phyloP scores from a whole-genome alignment of 2,113 vertebrate species.

The Naja naja region DNA sequence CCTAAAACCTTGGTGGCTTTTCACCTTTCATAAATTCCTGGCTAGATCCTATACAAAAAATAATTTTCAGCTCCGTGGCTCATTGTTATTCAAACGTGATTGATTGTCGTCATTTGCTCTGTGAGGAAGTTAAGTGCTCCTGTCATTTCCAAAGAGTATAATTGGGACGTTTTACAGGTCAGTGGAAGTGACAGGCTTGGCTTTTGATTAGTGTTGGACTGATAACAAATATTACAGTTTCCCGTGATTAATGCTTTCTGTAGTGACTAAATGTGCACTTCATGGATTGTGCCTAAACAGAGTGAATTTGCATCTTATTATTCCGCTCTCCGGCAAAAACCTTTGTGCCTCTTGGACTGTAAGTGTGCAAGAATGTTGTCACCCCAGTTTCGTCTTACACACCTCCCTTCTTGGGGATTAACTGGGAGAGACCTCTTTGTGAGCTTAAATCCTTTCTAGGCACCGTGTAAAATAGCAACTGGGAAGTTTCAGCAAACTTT shows the following conservation, averaged over 20 bases:
- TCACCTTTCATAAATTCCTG: slow-evolving; percentile 95
- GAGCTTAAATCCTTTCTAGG: not conserved
- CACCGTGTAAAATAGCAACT: not conserved
- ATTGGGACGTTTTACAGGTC: slow-evolving; percentile 94
- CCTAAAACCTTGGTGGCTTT: slow-evolving; percentile 87
- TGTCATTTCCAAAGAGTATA: slow-evolving; percentile 89
- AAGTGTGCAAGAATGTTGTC: slow-evolving; percentile 40
- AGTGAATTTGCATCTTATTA: slow-evolving; percentile 77
- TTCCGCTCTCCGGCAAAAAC: slow-evolving; percentile 37
- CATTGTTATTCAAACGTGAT: slow-evolving; percentile 91
- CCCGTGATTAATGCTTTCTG: slow-evolving; percentile 80
- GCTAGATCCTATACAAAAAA: slow-evolving; percentile 87
- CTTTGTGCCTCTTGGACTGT: slow-evolving; percentile 33
- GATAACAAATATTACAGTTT: slow-evolving; percentile 90
- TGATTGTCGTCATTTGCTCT: slow-evolving; percentile 88
- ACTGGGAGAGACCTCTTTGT: not conserved
- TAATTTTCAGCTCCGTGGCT: slow-evolving; percentile 89
- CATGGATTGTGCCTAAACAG: slow-evolving; percentile 70
- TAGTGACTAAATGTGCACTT: slow-evolving; percentile 64
- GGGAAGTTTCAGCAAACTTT: not conserved
- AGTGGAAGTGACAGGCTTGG: slow-evolving; percentile 85
- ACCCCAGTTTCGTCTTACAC: slow-evolving; percentile 11
- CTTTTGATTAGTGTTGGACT: slow-evolving; percentile 93
- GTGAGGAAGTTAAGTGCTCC: slow-evolving; percentile 89
- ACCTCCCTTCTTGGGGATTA: not conserved